Base-by-base conservation (phyloP, 2,113 vertebrate genomes). In the Casuarius casuarius region DNA sequence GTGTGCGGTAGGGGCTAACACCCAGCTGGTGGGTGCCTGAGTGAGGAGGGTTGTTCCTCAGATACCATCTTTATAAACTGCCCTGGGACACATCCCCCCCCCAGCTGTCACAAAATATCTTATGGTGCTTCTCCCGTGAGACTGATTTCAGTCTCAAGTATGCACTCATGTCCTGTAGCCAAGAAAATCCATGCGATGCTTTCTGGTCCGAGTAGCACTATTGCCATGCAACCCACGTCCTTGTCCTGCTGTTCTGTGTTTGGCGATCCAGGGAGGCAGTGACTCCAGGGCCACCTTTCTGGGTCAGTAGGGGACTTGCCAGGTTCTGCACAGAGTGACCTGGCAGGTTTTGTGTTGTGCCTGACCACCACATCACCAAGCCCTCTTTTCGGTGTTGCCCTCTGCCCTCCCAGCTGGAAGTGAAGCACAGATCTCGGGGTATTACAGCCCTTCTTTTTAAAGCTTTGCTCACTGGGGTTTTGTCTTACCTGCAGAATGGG, bases 401-500 rank as follows among this genome's bases (percentile, higher is more conserved):
- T n/a, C 31, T 15, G 2, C 71, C 77, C 15, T 78, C 46, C 42
- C 10, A 10, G 29, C 48, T 44, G 22, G 2, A 49, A 8, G 21
- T 23, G 33, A 48, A 23, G 44, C 67, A 4, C 42, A 8, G 35
- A 25, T 35, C n/a, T 19, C 0, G 0, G 65, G 56, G 8, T 54
- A 10, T 48, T n/a, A 10, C 10, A 82, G 48, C 58, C 49, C 44
- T 59, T 78, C 12, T 67, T 35, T 58, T 7, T 31, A 35, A 52
- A 35, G 61, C 49, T 77, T 42, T 16, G 7, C 22, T 35, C 10
- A 0, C 78, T 87, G 61, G 63, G 59, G 54, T 35, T 75, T 54
- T 85, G 70, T 95, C 89, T 76, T 85, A 46, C 94, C 15, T 93
- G 15, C 67, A 99, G 99, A 96, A 99, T 99, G 99, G 99, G 99